A percentile compares a stretch with the other conserved stretches of the same genome.
Evolutionary conservation across 1,140 invertebrate species (phyloP).

Genomic region (Atopsyche davidsoni): DNA sequence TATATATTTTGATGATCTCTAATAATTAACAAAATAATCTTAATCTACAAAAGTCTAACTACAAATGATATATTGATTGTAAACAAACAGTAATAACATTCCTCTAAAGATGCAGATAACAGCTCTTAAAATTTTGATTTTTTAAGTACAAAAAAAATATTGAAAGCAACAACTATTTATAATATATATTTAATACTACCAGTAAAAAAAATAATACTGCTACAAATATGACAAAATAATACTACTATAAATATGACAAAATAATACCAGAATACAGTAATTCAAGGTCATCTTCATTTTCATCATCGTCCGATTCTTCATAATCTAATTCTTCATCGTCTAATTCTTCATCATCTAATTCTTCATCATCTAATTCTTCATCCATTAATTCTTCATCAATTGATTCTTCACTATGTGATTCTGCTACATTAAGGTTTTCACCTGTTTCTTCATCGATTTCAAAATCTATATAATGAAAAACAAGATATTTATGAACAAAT

Average conservation of each 20-base stretch:
- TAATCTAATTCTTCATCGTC: conserved; percentile 44
- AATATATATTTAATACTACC: neutral
- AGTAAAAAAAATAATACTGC: neutral
- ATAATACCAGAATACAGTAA: neutral
- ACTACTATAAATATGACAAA: neutral
- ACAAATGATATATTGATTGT: neutral
- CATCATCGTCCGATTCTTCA: conserved; percentile 30
- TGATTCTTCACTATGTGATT: conserved; percentile 2
- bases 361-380: conserved; percentile 31
- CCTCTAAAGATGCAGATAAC: neutral
- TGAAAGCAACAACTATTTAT: neutral
- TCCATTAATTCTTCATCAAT: neutral
- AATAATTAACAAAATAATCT: conserved; percentile 2
- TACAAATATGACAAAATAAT: neutral
- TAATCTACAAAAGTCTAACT: neutral
- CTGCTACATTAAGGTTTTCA: conserved; percentile 16
- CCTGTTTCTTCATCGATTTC: conserved; percentile 3
- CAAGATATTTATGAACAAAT: no score
- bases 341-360: conserved; percentile 35
- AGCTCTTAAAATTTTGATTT: neutral
- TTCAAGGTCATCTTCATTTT: conserved; percentile 25
- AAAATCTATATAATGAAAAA: conserved; percentile 14
- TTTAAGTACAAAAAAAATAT: neutral
- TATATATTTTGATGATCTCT: conserved; percentile 25
- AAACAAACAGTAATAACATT: no score